Base-by-base conservation (phyloP, 2,797 vertebrate genomes). In the Esox lucius region DNA sequence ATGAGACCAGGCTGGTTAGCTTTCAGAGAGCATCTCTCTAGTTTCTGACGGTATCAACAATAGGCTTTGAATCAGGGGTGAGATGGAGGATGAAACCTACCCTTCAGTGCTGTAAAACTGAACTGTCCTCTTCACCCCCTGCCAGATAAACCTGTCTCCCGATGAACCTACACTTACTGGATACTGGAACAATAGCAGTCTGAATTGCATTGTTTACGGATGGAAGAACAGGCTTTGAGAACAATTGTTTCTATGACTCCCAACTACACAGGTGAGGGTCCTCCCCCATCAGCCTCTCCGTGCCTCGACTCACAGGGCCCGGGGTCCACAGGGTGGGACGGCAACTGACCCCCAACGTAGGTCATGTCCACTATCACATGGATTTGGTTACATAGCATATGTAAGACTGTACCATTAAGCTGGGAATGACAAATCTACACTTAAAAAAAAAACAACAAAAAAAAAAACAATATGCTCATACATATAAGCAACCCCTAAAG, bases 361-460 rank as follows among this genome's bases (percentile, higher is more conserved):
- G 78, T 87, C 80, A 85, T 79, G 85, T 81, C 78, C 84, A 56
- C 33, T 87, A 85, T 87, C 74, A 77, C 87, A 87, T 87, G 87
- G 89, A 89, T 89, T 91, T 92, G 88, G 91, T 92, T 93, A 94
- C 91, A 94, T 93, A 93, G 94, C 91, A 92, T 93, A 93, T 90
- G 91, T 94, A 95, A 94, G 93, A 95, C 94, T 94, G 93, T 94
- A 95, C 93, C 93, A 93, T 93, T 91, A 92, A 91, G 87, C 90
- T 91, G 93, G 94, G 93, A 95, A 94, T 95, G 94, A 93, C 92
- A 93, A 92, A 31, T 84, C 86, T 82, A 94, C 91, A 91, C 90
- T 90, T 35, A 67, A 76, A 93, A 92, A 93, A 93, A 91, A 91
- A 90, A 26, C n/a, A n/a, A n/a, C n/a, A n/a, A n/a, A n/a, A n/a